Evolutionary conservation across 2,113 vertebrate genomes (phyloP).

Genomic region (Pseudorhombus dupliciocellatus): DNA sequence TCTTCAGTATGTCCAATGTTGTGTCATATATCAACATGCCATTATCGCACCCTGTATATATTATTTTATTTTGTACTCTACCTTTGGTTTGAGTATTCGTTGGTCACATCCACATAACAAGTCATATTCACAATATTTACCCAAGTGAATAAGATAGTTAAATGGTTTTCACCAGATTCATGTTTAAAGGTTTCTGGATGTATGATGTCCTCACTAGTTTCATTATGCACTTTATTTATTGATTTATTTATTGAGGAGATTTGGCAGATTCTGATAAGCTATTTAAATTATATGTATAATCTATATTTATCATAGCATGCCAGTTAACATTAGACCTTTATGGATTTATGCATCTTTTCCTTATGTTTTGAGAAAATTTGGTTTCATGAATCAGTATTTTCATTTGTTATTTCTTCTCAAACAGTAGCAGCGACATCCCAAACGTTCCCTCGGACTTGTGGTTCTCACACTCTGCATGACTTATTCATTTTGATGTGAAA

Average conservation of each 20-base stretch:
- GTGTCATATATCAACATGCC: not conserved
- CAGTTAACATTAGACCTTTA: conserved; percentile 8
- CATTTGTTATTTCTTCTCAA: not conserved
- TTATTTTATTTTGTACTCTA: not conserved
- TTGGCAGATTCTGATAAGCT: not conserved
- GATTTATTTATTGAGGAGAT: conserved; percentile 8
- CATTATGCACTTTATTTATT: not conserved
- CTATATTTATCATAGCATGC: conserved; percentile 22
- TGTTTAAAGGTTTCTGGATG: not conserved
- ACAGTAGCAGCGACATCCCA: conserved; percentile 6
- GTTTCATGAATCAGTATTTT: not conserved
- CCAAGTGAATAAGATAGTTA: too few species aligned
- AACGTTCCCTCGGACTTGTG: not conserved
- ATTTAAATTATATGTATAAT: not conserved
- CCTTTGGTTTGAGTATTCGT: not conserved
- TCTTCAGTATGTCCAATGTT: not conserved
- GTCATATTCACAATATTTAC: too few species aligned
- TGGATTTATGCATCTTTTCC: conserved; percentile 9
- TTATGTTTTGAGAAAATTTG: not conserved
- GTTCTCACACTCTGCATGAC: conserved; percentile 52
- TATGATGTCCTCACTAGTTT: conserved; percentile 13
- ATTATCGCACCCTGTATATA: not conserved
- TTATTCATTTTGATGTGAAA: conserved; percentile 40
- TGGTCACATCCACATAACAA: not conserved
- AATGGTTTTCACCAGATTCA: too few species aligned